Conservation (phyloP, 2,113 vertebrate species). For the Alethe diademata region DNA sequence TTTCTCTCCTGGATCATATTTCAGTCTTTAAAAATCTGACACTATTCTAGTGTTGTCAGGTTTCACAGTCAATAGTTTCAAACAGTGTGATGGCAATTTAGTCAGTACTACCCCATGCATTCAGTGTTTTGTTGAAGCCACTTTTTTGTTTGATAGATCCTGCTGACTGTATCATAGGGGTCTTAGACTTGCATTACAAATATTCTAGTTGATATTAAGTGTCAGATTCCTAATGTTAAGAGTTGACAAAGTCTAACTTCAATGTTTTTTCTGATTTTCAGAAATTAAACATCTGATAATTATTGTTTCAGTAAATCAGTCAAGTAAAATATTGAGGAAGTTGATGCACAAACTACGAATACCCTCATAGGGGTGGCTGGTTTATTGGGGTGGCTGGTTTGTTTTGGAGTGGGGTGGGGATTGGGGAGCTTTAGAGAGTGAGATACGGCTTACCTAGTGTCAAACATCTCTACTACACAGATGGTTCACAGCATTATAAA, state of each 20-base stretch:
- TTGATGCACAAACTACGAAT: neutral
- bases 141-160: neutral
- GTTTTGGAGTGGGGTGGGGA: accelerated
- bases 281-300: neutral
- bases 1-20: neutral
- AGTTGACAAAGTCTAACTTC: neutral
- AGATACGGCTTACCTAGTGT: neutral
- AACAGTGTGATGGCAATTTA: neutral
- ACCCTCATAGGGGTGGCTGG: accelerated
- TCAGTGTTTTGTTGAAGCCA: neutral
- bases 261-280: neutral
- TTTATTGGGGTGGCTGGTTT: neutral
- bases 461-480: neutral
- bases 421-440: neutral
- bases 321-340: neutral
- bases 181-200: neutral
- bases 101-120: neutral
- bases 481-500: neutral
- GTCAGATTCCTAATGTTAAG: neutral
- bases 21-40: neutral
- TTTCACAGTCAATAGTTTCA: neutral
- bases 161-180: neutral
- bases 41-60: neutral
- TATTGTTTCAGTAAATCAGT: neutral
- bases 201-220: neutral